Evolutionary conservation across 2,888 invertebrate species (phyloP).

Genomic region (Pterostichus madidus): DNA sequence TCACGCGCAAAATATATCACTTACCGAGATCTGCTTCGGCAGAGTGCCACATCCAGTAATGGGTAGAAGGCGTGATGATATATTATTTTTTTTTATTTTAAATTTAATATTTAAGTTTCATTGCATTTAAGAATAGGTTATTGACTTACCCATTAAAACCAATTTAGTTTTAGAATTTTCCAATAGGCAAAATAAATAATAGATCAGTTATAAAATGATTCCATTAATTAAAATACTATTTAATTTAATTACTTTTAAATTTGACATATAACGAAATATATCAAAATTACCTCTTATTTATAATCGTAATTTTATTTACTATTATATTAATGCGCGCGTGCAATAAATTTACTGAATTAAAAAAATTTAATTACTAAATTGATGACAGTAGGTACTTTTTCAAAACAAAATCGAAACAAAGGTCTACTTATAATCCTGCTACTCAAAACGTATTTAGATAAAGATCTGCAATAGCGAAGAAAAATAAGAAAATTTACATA

Average conservation of each 20-base stretch:
- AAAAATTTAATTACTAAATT: neutral
- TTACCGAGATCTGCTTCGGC: no score
- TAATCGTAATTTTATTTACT: neutral
- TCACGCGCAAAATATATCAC: no score
- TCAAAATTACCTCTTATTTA: neutral
- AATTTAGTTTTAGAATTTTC: no score
- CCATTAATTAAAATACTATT: neutral
- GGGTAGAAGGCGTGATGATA: no score
- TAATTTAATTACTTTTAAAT: neutral
- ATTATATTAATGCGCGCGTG: neutral
- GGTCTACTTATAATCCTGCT: neutral
- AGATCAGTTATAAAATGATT: constrained; percentile 1
- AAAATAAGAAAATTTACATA: constrained; percentile 9
- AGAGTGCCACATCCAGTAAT: no score
- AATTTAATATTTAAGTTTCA: no score
- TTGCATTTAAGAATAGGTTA: no score
- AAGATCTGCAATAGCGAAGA: neutral
- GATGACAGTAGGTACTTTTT: neutral
- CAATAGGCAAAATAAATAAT: neutral
- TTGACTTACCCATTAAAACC: no score
- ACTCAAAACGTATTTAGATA: constrained; percentile 15
- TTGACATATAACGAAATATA: neutral
- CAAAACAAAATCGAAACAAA: constrained; percentile 13
- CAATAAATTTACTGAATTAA: constrained; percentile 1
- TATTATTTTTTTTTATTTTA: no score